Evolutionary conservation across 2,797 vertebrate species (phyloP).

Genomic region (Uromys caudimaculatus): DNA sequence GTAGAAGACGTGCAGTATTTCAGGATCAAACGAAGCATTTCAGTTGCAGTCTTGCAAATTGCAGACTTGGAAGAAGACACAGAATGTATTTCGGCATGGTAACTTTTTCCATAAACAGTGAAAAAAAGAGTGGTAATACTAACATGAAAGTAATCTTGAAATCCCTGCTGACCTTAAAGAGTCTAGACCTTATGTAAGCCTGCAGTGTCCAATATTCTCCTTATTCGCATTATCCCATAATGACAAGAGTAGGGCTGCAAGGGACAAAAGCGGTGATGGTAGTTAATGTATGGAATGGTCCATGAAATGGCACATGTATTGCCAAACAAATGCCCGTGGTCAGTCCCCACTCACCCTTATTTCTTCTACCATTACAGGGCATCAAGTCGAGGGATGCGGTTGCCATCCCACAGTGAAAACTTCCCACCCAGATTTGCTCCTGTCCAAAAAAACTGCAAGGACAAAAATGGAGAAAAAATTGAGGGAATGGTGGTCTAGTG

Average conservation of each 20-base stretch:
- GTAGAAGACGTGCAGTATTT: neutral
- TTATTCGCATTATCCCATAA: neutral
- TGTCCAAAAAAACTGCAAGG: neutral
- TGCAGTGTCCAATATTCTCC: neutral
- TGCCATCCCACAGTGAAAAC: neutral
- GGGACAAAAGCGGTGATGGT: neutral
- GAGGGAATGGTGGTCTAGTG: neutral
- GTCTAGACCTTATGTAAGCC: neutral
- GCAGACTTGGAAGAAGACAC: neutral
- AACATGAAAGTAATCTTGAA: neutral
- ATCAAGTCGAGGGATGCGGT: neutral
- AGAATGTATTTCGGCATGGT: neutral
- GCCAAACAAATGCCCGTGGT: neutral
- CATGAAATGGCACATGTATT: neutral
- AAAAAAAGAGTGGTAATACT: neutral
- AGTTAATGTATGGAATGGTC: neutral
- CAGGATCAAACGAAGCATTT: neutral
- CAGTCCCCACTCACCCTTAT: neutral
- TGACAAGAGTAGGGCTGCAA: neutral
- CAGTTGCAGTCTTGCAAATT: neutral
- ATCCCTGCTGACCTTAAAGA: neutral
- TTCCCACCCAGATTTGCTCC: neutral
- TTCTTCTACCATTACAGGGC: neutral
- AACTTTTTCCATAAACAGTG: neutral
- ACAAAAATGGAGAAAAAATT: neutral